These are phyloP conservation scores for Leucoraja ocellata DNA, from an alignment of 2,797 vertebrate species.

Conservation along the genomic window DNA sequence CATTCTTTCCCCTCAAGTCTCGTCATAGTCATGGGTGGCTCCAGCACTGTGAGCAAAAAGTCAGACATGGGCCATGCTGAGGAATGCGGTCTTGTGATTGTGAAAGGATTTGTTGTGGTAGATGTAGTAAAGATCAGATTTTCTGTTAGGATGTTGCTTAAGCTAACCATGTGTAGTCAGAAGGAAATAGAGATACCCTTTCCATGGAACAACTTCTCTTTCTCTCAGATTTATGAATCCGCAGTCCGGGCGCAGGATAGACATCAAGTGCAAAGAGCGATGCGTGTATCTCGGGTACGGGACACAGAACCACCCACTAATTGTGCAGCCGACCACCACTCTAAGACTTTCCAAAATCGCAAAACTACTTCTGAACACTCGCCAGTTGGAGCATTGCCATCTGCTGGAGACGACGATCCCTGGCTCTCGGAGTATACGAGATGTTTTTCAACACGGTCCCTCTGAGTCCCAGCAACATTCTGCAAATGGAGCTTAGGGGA, in stretches of 20 bases:
- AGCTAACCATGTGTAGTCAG: too few species aligned
- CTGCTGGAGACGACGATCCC: slow-evolving; percentile 69
- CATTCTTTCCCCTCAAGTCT: too few species aligned
- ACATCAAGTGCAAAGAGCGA: slow-evolving; percentile 73
- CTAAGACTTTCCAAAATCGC: background rate
- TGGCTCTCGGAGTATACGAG: slow-evolving; percentile 97
- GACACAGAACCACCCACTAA: slow-evolving; percentile 37
- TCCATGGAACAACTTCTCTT: background rate
- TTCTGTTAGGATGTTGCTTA: too few species aligned
- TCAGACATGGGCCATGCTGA: too few species aligned
- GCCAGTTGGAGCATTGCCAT: slow-evolving; percentile 52
- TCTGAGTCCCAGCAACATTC: background rate
- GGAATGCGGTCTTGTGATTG: too few species aligned
- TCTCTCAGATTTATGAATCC: slow-evolving; percentile 76
- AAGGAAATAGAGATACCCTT: background rate
- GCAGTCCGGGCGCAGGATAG: slow-evolving; percentile 84
- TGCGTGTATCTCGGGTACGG: slow-evolving; percentile 48
- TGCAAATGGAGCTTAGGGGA: background rate
- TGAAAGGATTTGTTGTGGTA: too few species aligned
- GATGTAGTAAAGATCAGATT: too few species aligned
- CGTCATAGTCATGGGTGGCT: too few species aligned
- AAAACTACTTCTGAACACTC: background rate
- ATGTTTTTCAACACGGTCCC: slow-evolving; percentile 78
- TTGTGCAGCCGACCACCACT: slow-evolving; percentile 59
- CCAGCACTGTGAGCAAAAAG: too few species aligned